Evolutionary conservation across 2,797 vertebrate species (phyloP).

Genomic region (Benthosema pterotum): DNA sequence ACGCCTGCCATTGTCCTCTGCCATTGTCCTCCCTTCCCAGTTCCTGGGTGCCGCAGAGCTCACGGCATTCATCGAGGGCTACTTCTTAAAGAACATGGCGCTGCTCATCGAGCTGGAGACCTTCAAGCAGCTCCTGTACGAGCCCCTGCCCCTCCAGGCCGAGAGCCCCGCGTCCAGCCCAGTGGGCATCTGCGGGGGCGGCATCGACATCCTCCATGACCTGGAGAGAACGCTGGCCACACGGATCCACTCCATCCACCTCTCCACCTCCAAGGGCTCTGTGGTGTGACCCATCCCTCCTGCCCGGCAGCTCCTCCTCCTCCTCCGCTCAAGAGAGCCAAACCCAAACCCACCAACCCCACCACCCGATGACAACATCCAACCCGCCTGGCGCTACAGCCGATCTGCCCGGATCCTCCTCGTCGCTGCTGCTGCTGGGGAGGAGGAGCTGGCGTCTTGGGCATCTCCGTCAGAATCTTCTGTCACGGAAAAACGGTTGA

Average conservation of each 20-base stretch:
- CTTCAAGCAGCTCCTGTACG: conserved; percentile 96
- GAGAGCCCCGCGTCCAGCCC: conserved; percentile 85
- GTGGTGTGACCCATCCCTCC: conserved; percentile 84
- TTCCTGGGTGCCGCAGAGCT: conserved; percentile 94
- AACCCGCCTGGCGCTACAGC: conserved; percentile 33
- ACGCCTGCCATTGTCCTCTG: no score
- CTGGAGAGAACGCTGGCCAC: conserved; percentile 95
- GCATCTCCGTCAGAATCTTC: conserved; percentile 37
- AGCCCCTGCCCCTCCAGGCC: conserved; percentile 80
- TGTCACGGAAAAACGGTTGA: conserved; percentile 9
- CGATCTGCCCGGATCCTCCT: conserved; percentile 13
- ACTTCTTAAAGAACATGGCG: conserved; percentile 99
- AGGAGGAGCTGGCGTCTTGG: conserved; percentile 33
- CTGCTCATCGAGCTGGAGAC: conserved; percentile 94
- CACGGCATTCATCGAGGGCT: conserved; percentile 95
- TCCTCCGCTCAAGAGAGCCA: no score
- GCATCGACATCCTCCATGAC: conserved; percentile 90
- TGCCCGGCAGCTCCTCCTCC: no score
- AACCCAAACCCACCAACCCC: no score
- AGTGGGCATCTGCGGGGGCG: conserved; percentile 65
- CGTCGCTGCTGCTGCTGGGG: conserved; percentile 19
- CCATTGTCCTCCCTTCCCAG: conserved; percentile 67
- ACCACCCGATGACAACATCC: no score
- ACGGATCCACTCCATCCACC: conserved; percentile 97
- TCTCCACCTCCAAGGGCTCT: conserved; percentile 97